Evolutionary conservation across 2,888 invertebrate species (phyloP).

Genomic region (Harmothoe impar): DNA sequence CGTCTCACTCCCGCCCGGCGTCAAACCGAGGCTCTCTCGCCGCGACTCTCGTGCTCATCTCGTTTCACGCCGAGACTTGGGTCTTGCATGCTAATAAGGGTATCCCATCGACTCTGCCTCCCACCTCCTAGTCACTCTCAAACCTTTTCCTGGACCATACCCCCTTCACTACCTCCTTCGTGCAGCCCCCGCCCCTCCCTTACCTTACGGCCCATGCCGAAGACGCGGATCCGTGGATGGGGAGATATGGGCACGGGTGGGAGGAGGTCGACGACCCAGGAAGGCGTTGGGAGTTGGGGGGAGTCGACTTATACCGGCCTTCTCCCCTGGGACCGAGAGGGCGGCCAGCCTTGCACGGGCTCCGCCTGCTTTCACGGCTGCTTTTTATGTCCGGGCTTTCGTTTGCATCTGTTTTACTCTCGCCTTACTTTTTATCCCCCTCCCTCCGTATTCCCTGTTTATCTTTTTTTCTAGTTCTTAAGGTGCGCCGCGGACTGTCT

Average conservation of each 20-base stretch:
- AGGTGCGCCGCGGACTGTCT: no score
- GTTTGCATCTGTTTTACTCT: slow-evolving; percentile 15
- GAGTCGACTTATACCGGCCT: not conserved
- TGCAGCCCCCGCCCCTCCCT: not conserved
- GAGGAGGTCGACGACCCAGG: slow-evolving; percentile 20
- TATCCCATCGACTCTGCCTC: not conserved
- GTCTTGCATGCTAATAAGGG: slow-evolving; percentile 42
- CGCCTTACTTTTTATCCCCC: not conserved
- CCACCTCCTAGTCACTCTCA: not conserved
- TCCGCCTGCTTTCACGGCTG: not conserved
- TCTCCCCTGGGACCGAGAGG: not conserved
- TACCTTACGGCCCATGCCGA: not conserved
- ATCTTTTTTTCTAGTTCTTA: not conserved
- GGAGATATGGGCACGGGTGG: no score
- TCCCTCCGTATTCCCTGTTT: not conserved
- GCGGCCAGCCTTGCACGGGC: not conserved
- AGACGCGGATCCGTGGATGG: no score
- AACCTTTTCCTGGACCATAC: not conserved
- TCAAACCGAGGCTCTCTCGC: slow-evolving; percentile 10
- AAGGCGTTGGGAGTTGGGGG: not conserved
- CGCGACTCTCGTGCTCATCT: slow-evolving; percentile 52
- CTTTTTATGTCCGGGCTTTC: not conserved
- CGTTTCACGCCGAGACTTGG: slow-evolving; percentile 52
- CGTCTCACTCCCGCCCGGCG: slow-evolving; percentile 12
- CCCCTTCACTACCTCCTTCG: not conserved